Percentiles rank a stretch among this genome's conserved stretches.
These are phyloP conservation scores for Ectropis grisescens DNA, from an alignment of 1,140 invertebrate genomes.

Conservation along the genomic window DNA sequence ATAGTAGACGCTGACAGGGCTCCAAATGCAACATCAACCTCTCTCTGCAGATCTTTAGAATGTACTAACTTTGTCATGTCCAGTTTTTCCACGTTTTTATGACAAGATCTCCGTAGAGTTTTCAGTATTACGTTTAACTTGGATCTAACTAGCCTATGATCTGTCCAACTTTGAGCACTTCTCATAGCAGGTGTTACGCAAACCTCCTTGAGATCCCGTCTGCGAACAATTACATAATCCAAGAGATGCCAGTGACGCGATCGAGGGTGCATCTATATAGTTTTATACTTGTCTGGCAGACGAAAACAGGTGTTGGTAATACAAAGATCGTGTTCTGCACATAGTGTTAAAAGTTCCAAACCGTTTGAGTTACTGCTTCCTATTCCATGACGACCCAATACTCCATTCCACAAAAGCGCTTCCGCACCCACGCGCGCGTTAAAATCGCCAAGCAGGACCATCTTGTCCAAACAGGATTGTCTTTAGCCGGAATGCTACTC, in stretches of 20 bases:
- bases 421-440: conserved; percentile 9
- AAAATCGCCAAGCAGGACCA: conserved; percentile 10
- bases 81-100: conserved; percentile 9
- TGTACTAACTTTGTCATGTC: conserved; percentile 4
- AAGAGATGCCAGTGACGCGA: conserved; percentile 13
- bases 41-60: too few relatives aligned
- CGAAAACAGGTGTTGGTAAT: conserved; percentile 3
- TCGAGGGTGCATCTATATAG: conserved; percentile 13
- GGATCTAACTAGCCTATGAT: conserved; percentile 11
- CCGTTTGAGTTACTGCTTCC: conserved; percentile 9
- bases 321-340: too few relatives aligned
- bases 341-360: conserved; percentile 1
- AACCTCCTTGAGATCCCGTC: conserved; percentile 5
- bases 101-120: conserved; percentile 4
- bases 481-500: too few relatives aligned
- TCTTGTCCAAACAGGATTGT: too few relatives aligned
- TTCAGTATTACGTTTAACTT: conserved; percentile 10
- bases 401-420: conserved; percentile 1
- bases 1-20: too few relatives aligned
- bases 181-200: conserved; percentile 7
- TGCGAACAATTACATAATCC: conserved; percentile 8
- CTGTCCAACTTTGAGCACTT: conserved; percentile 11
- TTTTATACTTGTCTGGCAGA: conserved; percentile 8
- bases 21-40: conserved; percentile 6
- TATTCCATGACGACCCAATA: conserved; percentile 7